Conservation (phyloP, 2,113 vertebrate species). For the Sorex fumeus region DNA sequence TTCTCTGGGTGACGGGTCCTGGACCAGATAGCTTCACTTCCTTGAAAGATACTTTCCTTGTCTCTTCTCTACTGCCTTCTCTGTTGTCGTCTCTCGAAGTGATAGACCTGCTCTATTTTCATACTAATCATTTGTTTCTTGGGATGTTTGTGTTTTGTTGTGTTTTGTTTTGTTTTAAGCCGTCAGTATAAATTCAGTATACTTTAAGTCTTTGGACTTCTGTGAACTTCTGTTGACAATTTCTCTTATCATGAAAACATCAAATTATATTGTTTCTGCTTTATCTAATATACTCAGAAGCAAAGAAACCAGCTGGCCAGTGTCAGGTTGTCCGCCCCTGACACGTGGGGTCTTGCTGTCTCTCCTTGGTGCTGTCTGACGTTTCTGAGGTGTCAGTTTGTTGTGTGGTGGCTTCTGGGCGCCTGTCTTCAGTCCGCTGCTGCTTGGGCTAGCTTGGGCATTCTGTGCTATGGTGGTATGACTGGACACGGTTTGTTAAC, state of each 20-base stretch:
- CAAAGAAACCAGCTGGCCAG: slow-evolving; percentile 68
- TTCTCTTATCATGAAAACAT: slow-evolving; percentile 68
- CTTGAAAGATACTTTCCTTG: slow-evolving; percentile 79
- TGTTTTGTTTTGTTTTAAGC: slow-evolving; percentile 26
- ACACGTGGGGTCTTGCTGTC: slow-evolving; percentile 74
- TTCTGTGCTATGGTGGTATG: slow-evolving; percentile 84
- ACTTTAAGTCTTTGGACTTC: slow-evolving; percentile 52
- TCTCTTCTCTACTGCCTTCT: slow-evolving; percentile 78
- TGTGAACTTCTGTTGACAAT: slow-evolving; percentile 48
- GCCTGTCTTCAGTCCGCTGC: slow-evolving; percentile 85
- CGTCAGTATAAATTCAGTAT: slow-evolving; percentile 44
- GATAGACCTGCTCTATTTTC: slow-evolving; percentile 50
- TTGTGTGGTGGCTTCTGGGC: slow-evolving; percentile 80
- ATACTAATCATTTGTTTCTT: slow-evolving; percentile 55
- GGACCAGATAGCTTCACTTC: slow-evolving; percentile 73
- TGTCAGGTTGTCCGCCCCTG: slow-evolving; percentile 26
- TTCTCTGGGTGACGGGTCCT: slow-evolving; percentile 88
- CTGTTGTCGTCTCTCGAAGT: slow-evolving; percentile 58
- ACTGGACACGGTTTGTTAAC: slow-evolving; percentile 88
- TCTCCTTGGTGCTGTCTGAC: slow-evolving; percentile 74
- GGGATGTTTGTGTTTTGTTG: background rate
- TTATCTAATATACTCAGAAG: slow-evolving; percentile 67
- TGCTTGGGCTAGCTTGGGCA: slow-evolving; percentile 88
- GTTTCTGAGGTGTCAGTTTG: slow-evolving; percentile 82
- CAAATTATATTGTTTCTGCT: slow-evolving; percentile 35